Conservation (phyloP, 1,140 invertebrate species). For the Lasioglossum albipes region DNA sequence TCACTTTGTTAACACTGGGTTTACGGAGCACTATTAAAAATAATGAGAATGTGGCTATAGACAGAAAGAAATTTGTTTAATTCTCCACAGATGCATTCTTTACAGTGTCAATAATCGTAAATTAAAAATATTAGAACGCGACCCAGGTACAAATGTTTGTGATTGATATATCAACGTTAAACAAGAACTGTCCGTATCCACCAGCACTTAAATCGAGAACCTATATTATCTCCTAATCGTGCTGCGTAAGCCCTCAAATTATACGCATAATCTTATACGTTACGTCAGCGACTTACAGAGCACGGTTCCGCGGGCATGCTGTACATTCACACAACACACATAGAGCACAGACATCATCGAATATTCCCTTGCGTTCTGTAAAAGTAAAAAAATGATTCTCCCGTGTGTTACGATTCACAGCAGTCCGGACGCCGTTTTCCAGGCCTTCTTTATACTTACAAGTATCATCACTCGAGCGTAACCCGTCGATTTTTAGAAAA, state of each 20-base stretch:
- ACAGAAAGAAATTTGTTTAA: too few species aligned
- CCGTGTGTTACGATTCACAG: constrained; percentile 48
- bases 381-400: constrained; percentile 53
- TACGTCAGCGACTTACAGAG: constrained; percentile 36
- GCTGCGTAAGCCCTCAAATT: constrained; percentile 39
- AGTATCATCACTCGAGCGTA: too few species aligned
- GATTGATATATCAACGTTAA: not conserved
- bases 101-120: too few species aligned
- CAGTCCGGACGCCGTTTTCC: constrained; percentile 26
- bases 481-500: too few species aligned
- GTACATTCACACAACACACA: constrained; percentile 6
- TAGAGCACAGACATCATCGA: constrained; percentile 23
- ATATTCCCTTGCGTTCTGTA: constrained; percentile 28
- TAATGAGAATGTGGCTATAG: too few species aligned
- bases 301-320: constrained; percentile 25
- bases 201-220: constrained; percentile 1
- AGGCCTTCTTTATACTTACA: too few species aligned
- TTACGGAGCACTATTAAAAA: too few species aligned
- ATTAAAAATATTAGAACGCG: too few species aligned
- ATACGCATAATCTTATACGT: constrained; percentile 20
- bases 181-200: not conserved
- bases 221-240: constrained; percentile 14
- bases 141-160: not conserved
- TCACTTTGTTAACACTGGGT: too few species aligned
- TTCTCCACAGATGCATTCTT: too few species aligned